Conservation (phyloP, 2,797 vertebrate genomes). For the Poecilia picta region DNA sequence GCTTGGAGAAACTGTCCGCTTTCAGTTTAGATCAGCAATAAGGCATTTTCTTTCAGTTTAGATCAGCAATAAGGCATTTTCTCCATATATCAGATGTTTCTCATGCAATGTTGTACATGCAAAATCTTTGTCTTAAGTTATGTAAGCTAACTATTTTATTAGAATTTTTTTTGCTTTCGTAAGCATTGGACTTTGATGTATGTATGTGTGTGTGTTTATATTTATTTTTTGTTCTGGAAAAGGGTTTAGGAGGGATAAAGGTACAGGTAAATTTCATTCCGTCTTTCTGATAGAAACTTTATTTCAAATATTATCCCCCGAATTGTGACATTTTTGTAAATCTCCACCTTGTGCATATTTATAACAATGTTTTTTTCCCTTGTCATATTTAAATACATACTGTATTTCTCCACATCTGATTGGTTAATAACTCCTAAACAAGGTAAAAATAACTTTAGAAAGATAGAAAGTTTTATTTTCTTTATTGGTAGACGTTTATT, state of each 20-base stretch:
- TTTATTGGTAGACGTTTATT: background rate
- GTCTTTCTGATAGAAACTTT: constrained; percentile 30
- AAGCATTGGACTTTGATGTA: constrained; percentile 36
- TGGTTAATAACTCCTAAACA: constrained; percentile 10
- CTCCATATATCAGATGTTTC: constrained; percentile 3
- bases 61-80: constrained; percentile 40
- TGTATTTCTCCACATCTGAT: constrained; percentile 13
- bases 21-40: constrained; percentile 43
- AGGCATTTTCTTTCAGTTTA: constrained; percentile 19
- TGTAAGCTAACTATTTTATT: constrained; percentile 52
- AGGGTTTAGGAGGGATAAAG: constrained; percentile 20
- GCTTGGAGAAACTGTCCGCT: constrained; percentile 6
- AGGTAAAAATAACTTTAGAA: background rate
- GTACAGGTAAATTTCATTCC: constrained; percentile 18
- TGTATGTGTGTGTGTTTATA: constrained; percentile 22
- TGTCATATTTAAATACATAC: background rate
- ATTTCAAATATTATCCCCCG: constrained; percentile 15
- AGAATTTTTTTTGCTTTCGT: constrained; percentile 23
- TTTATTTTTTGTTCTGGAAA: constrained; percentile 63
- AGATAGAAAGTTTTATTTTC: background rate
- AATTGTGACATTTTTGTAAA: constrained; percentile 31
- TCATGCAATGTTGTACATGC: constrained; percentile 9
- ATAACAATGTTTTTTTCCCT: background rate
- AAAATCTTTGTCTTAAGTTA: constrained; percentile 45
- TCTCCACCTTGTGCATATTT: constrained; percentile 18